phyloP scores from a whole-genome alignment of 2,888 invertebrate species.

The Andrena flavipes region DNA sequence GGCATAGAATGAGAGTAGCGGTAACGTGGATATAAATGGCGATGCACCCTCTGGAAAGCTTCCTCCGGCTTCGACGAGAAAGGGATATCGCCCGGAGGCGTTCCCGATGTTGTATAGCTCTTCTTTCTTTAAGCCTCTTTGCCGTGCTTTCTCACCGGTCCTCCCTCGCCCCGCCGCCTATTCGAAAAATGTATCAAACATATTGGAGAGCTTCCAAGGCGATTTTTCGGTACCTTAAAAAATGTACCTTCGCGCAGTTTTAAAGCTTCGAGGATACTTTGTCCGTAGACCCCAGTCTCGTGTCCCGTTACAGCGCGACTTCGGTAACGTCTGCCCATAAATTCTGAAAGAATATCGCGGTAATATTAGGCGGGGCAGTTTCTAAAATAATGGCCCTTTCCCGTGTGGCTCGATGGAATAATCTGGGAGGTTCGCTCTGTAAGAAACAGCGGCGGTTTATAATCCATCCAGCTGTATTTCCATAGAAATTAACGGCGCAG shows the following conservation, averaged over 20 bases:
- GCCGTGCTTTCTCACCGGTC: too few relatives aligned
- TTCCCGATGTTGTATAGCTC: background rate
- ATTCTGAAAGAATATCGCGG: background rate
- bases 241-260: too few relatives aligned
- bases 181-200: too few relatives aligned
- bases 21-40: conserved; percentile 57
- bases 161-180: too few relatives aligned
- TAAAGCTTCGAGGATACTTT: too few relatives aligned
- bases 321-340: background rate
- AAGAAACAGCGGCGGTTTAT: conserved; percentile 49
- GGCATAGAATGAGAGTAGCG: conserved; percentile 42
- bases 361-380: conserved; percentile 7
- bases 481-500: conserved; percentile 63
- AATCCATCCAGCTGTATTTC: conserved; percentile 58
- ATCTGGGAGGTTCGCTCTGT: conserved; percentile 36
- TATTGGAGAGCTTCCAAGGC: too few relatives aligned
- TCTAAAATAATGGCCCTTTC: conserved; percentile 22
- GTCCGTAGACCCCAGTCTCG: too few relatives aligned
- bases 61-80: background rate
- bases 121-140: background rate
- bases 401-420: conserved; percentile 26
- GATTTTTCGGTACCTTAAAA: too few relatives aligned
- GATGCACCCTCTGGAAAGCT: conserved; percentile 32
- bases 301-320: too few relatives aligned
- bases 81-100: background rate